Evolutionary conservation across 2,797 vertebrate species (phyloP), one percentile per base, ranked within the genome.

Genomic region (Gymnothorax reevesii): DNA sequence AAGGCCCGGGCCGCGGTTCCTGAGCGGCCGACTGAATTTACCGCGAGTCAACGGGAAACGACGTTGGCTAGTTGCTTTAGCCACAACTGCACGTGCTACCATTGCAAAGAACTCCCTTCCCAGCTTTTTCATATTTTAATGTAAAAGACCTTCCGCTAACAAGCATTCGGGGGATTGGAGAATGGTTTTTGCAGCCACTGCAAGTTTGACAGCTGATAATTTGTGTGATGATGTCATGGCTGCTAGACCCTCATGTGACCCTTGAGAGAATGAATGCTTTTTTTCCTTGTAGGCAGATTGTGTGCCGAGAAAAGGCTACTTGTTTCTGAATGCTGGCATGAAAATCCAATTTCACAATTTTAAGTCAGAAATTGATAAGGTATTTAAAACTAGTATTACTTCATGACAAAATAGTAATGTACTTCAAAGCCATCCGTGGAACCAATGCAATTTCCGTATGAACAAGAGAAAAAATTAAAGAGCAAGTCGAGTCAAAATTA

Each of bases 151-250:
- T 79, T 49, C 75, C 75, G 6, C 49, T 20, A 7, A 9, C 17
- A 15, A 22, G 75, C 49, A 7, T 7, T 79, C 8, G 2, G 20
- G 49, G 66, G 88, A 87, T 54, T 86, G 87, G 84, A 80, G 87
- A 89, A 88, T 89, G 89, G 86, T 88, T 90, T 91, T 90, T 89
- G 88, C 90, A 90, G 88, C 71, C 92, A 92, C 92, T 91, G 89
- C 90, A 90, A 92, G 89, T 88, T 87, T 89, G 88, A 89, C 89
- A 90, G 90, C 92, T 94, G 95, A 92, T 95, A 93, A 95, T 93
- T 91, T 92, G 92, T 93, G 94, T 91, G 90, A 90, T 95, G 94
- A 96, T 93, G 94, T 95, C 94, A 95, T 93, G 93, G 92, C 94
- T 93, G 90, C 89, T 85, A 91, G 94, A 94, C 94, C 94, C 94